Evolutionary conservation across 2,797 vertebrate genomes (phyloP), one percentile per base, ranked within the genome.

Genomic region (Brachymystax lenok): DNA sequence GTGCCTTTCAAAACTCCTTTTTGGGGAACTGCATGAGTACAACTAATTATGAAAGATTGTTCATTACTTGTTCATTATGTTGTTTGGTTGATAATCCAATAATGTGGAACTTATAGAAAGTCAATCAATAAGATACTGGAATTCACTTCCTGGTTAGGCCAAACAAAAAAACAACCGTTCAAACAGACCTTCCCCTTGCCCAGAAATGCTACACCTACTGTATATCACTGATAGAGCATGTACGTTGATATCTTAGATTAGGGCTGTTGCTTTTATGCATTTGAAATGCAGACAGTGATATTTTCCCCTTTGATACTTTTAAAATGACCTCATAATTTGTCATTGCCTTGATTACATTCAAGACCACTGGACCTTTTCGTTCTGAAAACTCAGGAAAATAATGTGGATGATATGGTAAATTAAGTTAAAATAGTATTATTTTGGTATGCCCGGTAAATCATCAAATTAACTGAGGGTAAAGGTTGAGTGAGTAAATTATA

Each of bases 1-100:
- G 40, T 4, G 56, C 78, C 82, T 85, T 80, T 87, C 74, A 75
- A 56, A 30, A 66, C 73, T 51, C 40, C 68, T 59, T 67, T 76
- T 54, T 17, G 8, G 12, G 77, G 74, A 46, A 8, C 63, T 50
- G 35, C 33, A 52, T 33, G 51, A 50, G 3, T 50, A 21, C 50
- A 72, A 40, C 3, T 3, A 50, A 70, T 5, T 2, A 68, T 33
- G 27, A 33, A 16, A 46, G 46, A 70, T 40, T 50, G 19, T 33
- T 70, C 35, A 46, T 14, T 28, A 12, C 17, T 70, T 8, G 40
- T 35, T 17, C 28, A 16, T 16, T 24, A 28, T 3, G 28, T 30
- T 28, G n/a, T 67, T 30, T 28, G 64, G 28, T 30, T 67, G 40
- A 46, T 46, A 46, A 46, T 46, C 40, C 3, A 46, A 46, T 46